A percentile compares a stretch with the other conserved stretches of the same genome.
Conservation (phyloP, 2,113 vertebrate genomes). For the Heterochromis multidens region DNA sequence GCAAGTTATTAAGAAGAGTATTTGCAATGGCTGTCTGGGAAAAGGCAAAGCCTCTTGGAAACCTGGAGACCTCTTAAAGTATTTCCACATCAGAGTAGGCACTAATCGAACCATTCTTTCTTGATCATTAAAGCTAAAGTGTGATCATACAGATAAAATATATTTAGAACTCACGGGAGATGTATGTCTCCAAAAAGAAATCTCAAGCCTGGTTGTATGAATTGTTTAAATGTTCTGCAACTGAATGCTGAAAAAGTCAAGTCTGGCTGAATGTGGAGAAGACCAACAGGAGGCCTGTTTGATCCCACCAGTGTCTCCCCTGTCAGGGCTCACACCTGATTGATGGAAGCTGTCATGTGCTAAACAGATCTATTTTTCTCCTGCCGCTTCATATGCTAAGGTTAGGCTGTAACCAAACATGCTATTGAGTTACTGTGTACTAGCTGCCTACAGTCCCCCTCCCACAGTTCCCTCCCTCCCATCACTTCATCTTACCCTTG, state of each 20-base stretch:
- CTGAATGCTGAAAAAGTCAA: not conserved
- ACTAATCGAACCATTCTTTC: not conserved
- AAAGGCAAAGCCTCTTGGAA: no score
- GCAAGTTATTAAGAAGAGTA: no score
- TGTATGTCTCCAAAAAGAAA: not conserved
- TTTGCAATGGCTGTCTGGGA: no score
- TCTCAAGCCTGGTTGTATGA: not conserved
- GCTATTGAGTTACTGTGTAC: slow-evolving; percentile 23
- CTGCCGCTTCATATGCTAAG: slow-evolving; percentile 36
- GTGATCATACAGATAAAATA: not conserved
- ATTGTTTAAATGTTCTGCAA: not conserved
- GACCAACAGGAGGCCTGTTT: slow-evolving; percentile 31
- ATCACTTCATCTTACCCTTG: slow-evolving; percentile 3
- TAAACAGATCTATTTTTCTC: slow-evolving; percentile 63
- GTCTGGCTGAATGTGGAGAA: not conserved
- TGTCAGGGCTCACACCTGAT: slow-evolving; percentile 43
- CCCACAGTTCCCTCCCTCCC: not conserved
- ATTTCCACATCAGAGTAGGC: not conserved
- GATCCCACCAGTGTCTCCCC: slow-evolving; percentile 26
- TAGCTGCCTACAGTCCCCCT: not conserved
- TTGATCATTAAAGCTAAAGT: not conserved
- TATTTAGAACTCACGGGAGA: not conserved
- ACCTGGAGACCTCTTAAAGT: not conserved
- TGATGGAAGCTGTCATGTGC: slow-evolving; percentile 62
- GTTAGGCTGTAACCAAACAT: slow-evolving; percentile 47